Conservation (phyloP, 1,140 invertebrate genomes). For the Aculops lycopersici region DNA sequence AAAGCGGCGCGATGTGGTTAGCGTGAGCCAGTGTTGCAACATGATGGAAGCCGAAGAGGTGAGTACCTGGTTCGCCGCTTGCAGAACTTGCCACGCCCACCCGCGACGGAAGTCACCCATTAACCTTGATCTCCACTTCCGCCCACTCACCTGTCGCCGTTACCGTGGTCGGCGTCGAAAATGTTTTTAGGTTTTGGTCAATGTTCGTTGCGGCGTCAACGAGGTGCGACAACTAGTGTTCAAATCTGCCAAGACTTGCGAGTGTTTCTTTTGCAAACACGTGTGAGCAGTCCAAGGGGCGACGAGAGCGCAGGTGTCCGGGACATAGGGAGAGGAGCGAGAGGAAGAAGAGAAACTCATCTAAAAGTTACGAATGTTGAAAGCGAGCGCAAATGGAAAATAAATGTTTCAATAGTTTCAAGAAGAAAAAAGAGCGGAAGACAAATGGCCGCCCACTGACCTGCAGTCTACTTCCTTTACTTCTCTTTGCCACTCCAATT, state of each 20-base stretch:
- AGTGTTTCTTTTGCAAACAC: slow-evolving; percentile 52
- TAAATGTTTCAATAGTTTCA: no score
- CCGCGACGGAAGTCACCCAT: not conserved
- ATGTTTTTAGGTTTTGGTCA: slow-evolving; percentile 35
- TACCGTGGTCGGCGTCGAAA: slow-evolving; percentile 31
- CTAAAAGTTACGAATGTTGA: no score
- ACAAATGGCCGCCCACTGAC: no score
- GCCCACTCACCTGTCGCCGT: slow-evolving; percentile 9
- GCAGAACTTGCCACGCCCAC: not conserved
- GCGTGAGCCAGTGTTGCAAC: slow-evolving; percentile 52
- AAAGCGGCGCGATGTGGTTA: no score
- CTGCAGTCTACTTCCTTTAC: no score
- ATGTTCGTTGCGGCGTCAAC: no score
- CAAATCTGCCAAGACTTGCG: slow-evolving; percentile 44
- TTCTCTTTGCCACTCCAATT: no score
- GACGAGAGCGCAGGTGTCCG: no score
- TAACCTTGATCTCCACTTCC: not conserved
- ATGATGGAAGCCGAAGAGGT: slow-evolving; percentile 54
- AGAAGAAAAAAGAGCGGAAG: no score
- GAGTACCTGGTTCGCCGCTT: slow-evolving; percentile 13
- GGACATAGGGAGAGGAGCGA: no score
- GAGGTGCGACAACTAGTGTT: slow-evolving; percentile 38
- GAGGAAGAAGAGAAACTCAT: no score
- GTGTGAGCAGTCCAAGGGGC: slow-evolving; percentile 23
- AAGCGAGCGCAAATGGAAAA: no score